Evolutionary conservation across 2,888 invertebrate genomes (phyloP).

Genomic region (Nineta flava): DNA sequence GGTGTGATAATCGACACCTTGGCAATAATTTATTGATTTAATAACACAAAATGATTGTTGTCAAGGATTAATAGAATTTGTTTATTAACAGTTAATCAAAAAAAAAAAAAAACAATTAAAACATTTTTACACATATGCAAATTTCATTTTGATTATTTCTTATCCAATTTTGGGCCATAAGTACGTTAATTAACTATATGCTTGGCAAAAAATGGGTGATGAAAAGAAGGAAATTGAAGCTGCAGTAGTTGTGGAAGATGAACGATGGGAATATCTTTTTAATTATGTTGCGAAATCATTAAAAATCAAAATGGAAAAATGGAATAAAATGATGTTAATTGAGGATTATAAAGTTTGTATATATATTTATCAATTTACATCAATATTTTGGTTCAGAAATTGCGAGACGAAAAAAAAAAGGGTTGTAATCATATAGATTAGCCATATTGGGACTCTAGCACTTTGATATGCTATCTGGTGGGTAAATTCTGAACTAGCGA

Average conservation of each 20-base stretch:
- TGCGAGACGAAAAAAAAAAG: too few relatives aligned
- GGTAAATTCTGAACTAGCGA: too few relatives aligned
- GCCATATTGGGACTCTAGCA: too few relatives aligned
- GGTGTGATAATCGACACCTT: neutral
- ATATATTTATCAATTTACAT: neutral
- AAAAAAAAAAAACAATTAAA: neutral
- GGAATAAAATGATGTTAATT: conserved; percentile 62
- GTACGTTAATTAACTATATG: neutral
- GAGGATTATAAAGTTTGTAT: conserved; percentile 47
- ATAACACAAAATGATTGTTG: neutral
- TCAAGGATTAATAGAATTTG: neutral
- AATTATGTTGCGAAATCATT: conserved; percentile 56
- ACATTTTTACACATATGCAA: neutral
- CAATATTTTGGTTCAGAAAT: conserved; percentile 4
- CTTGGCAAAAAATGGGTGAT: neutral
- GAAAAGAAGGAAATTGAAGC: neutral
- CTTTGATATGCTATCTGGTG: too few relatives aligned
- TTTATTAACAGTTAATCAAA: neutral
- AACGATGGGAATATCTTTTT: conserved; percentile 65
- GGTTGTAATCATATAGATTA: too few relatives aligned
- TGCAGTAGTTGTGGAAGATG: conserved; percentile 24
- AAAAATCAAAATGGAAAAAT: conserved; percentile 73
- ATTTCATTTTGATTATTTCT: neutral
- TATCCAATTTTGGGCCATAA: too few relatives aligned
- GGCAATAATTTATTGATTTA: neutral